Evolutionary conservation across 2,113 vertebrate genomes (phyloP).

Genomic region (Promerops cafer): DNA sequence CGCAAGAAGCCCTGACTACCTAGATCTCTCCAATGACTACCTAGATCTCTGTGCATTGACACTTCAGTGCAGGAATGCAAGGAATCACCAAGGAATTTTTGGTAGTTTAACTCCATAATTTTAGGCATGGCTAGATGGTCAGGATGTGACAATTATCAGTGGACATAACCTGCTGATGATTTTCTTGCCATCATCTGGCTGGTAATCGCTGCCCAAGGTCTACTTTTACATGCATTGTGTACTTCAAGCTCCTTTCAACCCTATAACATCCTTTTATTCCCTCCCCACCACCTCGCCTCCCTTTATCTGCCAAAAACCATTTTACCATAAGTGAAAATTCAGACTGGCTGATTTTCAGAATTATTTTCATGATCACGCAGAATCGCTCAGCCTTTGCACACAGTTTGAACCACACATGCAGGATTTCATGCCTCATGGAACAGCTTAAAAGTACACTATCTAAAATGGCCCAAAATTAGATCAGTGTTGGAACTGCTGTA

Average conservation of each 20-base stretch:
- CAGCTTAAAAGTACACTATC: background rate
- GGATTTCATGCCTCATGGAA: background rate
- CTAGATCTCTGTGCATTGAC: background rate
- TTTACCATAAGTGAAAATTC: background rate
- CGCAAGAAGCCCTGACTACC: background rate
- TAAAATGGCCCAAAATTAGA: background rate
- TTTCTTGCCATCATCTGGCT: background rate
- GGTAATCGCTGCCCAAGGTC: background rate
- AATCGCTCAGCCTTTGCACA: background rate
- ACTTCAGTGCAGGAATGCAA: background rate
- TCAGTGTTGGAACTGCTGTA: background rate
- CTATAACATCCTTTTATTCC: background rate
- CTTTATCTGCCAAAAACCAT: background rate
- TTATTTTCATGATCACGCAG: background rate
- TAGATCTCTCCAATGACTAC: background rate
- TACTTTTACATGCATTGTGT: background rate
- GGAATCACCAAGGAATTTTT: background rate
- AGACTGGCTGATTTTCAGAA: background rate
- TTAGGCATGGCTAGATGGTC: background rate
- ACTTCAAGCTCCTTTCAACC: background rate
- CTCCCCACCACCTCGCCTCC: fast-evolving
- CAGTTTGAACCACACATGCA: background rate
- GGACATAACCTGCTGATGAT: background rate
- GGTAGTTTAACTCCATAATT: background rate
- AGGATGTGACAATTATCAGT: background rate